Evolutionary conservation across 2,113 vertebrate genomes (phyloP).

Genomic region (Boulengeromyrus knoepffleri): DNA sequence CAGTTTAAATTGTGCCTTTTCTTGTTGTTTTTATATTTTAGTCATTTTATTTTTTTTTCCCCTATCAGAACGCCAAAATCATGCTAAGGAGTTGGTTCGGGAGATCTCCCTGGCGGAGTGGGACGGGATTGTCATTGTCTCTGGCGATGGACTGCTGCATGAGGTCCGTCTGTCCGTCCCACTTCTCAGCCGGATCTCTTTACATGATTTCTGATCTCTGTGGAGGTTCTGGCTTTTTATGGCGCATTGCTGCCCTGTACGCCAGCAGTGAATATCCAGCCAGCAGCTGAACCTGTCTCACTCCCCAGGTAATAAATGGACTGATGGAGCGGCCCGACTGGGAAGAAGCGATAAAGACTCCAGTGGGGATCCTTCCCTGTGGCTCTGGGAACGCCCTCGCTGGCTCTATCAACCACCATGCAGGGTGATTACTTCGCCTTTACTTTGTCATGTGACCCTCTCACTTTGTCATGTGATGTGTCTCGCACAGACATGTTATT

Average conservation of each 20-base stretch:
- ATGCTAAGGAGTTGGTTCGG: conserved; percentile 77
- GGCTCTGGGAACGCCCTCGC: conserved; percentile 86
- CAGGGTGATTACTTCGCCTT: conserved; percentile 59
- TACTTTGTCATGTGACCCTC: not conserved
- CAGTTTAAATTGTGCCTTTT: not conserved
- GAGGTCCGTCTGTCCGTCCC: conserved; percentile 57
- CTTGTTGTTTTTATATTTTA: not conserved
- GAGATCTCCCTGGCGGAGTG: conserved; percentile 71
- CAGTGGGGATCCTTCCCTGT: conserved; percentile 78
- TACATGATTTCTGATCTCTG: not conserved
- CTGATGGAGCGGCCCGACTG: conserved; percentile 79
- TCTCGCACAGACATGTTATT: not conserved
- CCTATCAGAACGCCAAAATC: conserved; percentile 72
- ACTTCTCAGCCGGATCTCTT: not conserved
- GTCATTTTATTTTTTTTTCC: not conserved
- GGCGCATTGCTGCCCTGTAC: not conserved
- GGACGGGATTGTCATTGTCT: conserved; percentile 79
- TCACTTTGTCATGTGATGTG: not conserved
- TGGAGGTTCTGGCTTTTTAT: not conserved
- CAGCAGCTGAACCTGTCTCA: not conserved
- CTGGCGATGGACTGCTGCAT: conserved; percentile 78
- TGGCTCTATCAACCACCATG: conserved; percentile 74
- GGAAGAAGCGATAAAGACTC: conserved; percentile 80
- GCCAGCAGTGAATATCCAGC: no score
- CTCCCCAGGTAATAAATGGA: conserved; percentile 75